Base-by-base conservation (phyloP, 1,140 invertebrate genomes). In the Drosophila arawakana region DNA sequence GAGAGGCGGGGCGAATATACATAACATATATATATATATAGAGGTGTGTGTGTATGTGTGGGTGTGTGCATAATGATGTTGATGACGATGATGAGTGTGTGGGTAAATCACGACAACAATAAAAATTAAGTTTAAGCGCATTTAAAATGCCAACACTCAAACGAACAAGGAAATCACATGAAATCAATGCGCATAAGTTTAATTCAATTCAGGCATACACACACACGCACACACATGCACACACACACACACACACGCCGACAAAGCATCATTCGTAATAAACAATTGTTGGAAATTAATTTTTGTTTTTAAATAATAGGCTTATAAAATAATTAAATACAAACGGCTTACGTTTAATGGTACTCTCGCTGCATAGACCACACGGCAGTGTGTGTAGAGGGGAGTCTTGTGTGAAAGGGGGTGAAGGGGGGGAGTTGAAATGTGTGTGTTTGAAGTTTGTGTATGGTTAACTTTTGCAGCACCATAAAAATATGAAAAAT, bases 221-320 rank as follows among this genome's bases (percentile, higher is more conserved):
- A 70, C 49, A 68, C 46, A 52, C 47, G 13, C 13, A 55, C 63
- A 67, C 34, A 47, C 39, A 67, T 9, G 18, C 52, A 18, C 39
- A 37, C 58, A 69, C 58, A 62, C 58, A 57, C 34, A 37, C 15
- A 41, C 9, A 35, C 18, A n/a, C 63, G 18, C 18, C n/a, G 61
- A 47, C 57, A 66, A 73, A 55, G 68, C 76, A 73, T 68, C 58
- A 78, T 60, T 54, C 73, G 61, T 63, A 37, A 78, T 66, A 80
- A 88, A 88, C 80, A 88, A 83, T 83, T 88, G 66, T 67, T 71
- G 67, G 18, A 89, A 84, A 90, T 89, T 82, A 82, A 80, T 80
- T 76, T 75, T 66, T 73, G 50, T 72, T 77, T 50, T 82, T 67
- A 47, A 49, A 88, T 84, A 88, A 89, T 89, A 80, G 71, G 80